A percentile compares a stretch with the other conserved stretches of the same genome.
Conservation (phyloP, 2,113 vertebrate species). For the Apaloderma vittatum region DNA sequence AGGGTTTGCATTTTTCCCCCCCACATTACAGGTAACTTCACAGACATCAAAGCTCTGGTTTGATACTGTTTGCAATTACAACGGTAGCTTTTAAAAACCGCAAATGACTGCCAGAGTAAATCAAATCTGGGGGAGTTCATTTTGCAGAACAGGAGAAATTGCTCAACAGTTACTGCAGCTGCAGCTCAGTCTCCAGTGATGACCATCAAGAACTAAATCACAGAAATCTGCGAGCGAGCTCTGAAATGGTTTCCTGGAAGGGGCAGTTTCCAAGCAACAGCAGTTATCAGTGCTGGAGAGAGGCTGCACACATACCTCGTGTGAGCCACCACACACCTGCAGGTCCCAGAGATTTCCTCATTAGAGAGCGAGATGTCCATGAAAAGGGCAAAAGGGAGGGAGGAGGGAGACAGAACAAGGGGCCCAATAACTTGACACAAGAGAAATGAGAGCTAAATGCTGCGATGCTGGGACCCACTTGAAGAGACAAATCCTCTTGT, state of each 20-base stretch:
- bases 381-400: background rate
- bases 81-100: background rate
- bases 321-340: background rate
- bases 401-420: background rate
- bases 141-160: background rate
- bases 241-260: constrained; percentile 33
- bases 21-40: background rate
- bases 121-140: background rate
- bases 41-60: background rate
- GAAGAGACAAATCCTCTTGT: background rate
- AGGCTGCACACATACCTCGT: background rate
- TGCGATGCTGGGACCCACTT: background rate
- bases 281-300: constrained; percentile 34
- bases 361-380: background rate
- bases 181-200: background rate
- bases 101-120: background rate
- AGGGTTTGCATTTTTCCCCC: rapidly evolving
- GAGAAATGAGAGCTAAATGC: background rate
- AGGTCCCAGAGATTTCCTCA: background rate
- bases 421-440: background rate
- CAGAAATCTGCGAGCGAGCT: background rate
- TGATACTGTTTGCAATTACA: background rate
- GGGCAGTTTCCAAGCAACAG: background rate
- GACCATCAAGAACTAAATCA: background rate
- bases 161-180: background rate